Percentiles rank a stretch among this genome's conserved stretches.
Evolutionary conservation across 2,113 vertebrate species (phyloP).

Genomic region (Leptobrachium ailaonicum): DNA sequence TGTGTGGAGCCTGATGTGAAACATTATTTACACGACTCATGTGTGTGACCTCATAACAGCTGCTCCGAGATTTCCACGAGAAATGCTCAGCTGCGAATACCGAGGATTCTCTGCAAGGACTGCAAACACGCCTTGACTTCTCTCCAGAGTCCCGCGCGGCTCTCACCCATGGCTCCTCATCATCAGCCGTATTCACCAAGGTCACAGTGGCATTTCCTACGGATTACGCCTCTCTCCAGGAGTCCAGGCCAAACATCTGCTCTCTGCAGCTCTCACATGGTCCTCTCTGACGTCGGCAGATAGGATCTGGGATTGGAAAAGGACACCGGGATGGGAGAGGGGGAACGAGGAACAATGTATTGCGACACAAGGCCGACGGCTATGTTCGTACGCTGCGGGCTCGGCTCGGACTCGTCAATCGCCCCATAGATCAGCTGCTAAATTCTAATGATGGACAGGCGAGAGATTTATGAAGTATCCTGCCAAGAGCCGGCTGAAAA

Average conservation of each 20-base stretch:
- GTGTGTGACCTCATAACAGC: background rate
- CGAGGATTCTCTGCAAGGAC: background rate
- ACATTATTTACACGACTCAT: background rate
- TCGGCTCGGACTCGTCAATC: background rate
- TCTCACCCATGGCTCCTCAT: background rate
- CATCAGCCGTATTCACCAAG: background rate
- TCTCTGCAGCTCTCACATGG: background rate
- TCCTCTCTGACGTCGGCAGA: no score
- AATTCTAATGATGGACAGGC: no score
- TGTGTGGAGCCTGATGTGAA: no score
- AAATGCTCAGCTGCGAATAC: background rate
- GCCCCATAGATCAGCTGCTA: no score
- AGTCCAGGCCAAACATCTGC: conserved; percentile 27
- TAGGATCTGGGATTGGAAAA: no score
- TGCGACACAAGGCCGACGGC: no score
- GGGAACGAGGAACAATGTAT: no score
- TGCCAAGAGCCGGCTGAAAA: no score
- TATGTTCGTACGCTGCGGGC: background rate
- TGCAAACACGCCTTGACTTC: background rate
- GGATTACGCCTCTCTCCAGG: background rate
- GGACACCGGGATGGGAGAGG: no score
- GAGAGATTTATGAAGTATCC: no score
- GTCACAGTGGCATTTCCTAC: background rate
- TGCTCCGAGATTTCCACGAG: background rate
- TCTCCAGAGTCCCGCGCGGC: background rate